Evolutionary conservation across 2,113 vertebrate genomes (phyloP).

Genomic region (Polypterus bichir): DNA sequence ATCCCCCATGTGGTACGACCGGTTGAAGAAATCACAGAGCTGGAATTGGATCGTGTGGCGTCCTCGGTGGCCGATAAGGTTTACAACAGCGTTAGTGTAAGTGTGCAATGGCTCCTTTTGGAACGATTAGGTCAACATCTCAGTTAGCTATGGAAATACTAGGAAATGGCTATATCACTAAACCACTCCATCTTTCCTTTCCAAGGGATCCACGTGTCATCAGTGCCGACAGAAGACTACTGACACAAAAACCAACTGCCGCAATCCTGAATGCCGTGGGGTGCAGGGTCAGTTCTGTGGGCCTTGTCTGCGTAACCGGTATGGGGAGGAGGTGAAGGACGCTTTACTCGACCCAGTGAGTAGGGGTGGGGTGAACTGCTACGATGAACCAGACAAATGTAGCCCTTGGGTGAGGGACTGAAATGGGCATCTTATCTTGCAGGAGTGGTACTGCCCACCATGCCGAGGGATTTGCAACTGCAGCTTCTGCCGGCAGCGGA

Average conservation of each 20-base stretch:
- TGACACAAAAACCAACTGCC: slow-evolving; percentile 57
- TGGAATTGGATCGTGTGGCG: slow-evolving; percentile 45
- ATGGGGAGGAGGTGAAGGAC: slow-evolving; percentile 50
- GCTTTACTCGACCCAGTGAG: slow-evolving; percentile 53
- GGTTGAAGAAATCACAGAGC: slow-evolving; percentile 48
- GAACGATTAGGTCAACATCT: too few relatives aligned
- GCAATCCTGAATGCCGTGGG: slow-evolving; percentile 43
- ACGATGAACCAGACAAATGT: too few relatives aligned
- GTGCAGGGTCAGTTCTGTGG: slow-evolving; percentile 60
- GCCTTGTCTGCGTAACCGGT: slow-evolving; percentile 55
- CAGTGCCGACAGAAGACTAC: slow-evolving; percentile 60
- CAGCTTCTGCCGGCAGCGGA: slow-evolving; percentile 53
- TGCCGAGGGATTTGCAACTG: slow-evolving; percentile 62
- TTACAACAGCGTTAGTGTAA: slow-evolving; percentile 44
- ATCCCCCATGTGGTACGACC: slow-evolving; percentile 38
- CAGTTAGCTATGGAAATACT: too few relatives aligned
- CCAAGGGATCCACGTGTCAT: slow-evolving; percentile 55
- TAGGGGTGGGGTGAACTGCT: not conserved
- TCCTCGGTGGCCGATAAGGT: slow-evolving; percentile 46
- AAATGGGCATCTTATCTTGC: not conserved
- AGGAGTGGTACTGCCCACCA: slow-evolving; percentile 54
- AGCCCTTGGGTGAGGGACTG: not conserved
- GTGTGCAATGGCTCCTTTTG: slow-evolving; percentile 6
- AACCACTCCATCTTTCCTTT: not conserved
- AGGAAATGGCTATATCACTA: too few relatives aligned